phyloP scores from a whole-genome alignment of 2,888 invertebrate species.

The Scaptomyza reducta region DNA sequence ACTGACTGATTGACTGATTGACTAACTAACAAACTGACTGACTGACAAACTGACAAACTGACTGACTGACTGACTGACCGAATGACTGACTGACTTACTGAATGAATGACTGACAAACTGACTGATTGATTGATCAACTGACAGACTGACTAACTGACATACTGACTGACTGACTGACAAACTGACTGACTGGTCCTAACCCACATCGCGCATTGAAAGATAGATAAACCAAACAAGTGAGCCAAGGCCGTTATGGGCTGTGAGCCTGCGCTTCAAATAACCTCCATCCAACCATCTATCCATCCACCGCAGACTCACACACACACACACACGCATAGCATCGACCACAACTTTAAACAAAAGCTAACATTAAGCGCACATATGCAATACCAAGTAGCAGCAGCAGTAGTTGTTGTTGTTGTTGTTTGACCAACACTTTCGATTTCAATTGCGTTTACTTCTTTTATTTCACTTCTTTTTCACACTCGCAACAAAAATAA shows the following conservation, averaged over 20 bases:
- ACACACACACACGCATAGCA: constrained; percentile 1
- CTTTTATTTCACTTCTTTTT: constrained; percentile 51
- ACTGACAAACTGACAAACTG: not conserved
- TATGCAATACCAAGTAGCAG: constrained; percentile 50
- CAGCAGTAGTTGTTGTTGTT: constrained; percentile 46
- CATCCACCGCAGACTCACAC: not conserved
- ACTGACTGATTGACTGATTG: not conserved
- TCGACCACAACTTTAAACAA: constrained; percentile 49
- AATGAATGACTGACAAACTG: not conserved
- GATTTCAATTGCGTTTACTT: constrained; percentile 78
- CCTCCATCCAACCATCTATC: constrained; percentile 39
- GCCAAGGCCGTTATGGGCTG: constrained; percentile 70
- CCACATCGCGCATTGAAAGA: constrained; percentile 38
- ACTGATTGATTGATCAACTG: not conserved
- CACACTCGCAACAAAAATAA: not conserved
- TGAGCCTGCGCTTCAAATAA: constrained; percentile 65
- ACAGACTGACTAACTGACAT: not conserved
- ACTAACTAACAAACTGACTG: too few relatives aligned
- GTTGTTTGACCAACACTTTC: constrained; percentile 72
- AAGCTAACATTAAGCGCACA: constrained; percentile 42
- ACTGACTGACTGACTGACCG: not conserved
- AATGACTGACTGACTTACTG: not conserved
- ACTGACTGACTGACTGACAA: not conserved
- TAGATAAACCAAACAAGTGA: constrained; percentile 57
- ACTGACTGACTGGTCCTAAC: constrained; percentile 28